Evolutionary conservation across 92 coral and sea anemone species (phyloP), one percentile per base, ranked within the genome.

Genomic region (Anthopleura xanthogrammica): DNA sequence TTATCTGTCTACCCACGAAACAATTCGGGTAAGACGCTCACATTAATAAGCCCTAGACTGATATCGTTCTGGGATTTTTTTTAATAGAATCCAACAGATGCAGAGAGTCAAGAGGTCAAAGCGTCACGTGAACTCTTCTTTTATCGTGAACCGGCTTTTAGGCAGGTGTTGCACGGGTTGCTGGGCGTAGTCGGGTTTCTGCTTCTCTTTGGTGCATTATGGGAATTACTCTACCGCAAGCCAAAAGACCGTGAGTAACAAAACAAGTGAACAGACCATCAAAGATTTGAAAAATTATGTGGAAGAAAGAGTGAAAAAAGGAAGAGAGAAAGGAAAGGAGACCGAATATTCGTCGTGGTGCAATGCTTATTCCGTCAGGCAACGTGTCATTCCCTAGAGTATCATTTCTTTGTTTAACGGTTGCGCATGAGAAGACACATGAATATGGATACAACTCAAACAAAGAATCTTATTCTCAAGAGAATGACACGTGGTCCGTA

Each of bases 81-180:
- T 17, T 70, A 16, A 16, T 66, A 97, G 99, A 97, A 97, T 75
- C 99, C 99, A 48, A 94, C 99, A 7, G 99, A 97, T 80, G 99
- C 92, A 36, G 93, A 94, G 29, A 97, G 99, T 64, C 98, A 97
- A 77, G 99, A 97, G 70, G 90, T 97, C 68, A 97, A 90, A 42
- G 99, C 99, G 5, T 97, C 99, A 2, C 97, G 95, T 70, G 94
- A 91, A 48, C 82, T 97, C 82, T 90, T 97, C 84, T 93, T 93
- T 85, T 93, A 87, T 86, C 83, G 87, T 17, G 99, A 94, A 83
- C 65, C 77, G 10, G 82, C 89, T 36, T 94, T 97, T 79, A 57
- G 70, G 71, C 75, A 82, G 36, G 91, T 94, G 55, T 86, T 97
- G 4, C 90, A 90, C 78, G 87, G 88, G 60, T 86, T 97, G 66